phyloP scores from a whole-genome alignment of 2,113 vertebrate species.

The Oceanites oceanicus region DNA sequence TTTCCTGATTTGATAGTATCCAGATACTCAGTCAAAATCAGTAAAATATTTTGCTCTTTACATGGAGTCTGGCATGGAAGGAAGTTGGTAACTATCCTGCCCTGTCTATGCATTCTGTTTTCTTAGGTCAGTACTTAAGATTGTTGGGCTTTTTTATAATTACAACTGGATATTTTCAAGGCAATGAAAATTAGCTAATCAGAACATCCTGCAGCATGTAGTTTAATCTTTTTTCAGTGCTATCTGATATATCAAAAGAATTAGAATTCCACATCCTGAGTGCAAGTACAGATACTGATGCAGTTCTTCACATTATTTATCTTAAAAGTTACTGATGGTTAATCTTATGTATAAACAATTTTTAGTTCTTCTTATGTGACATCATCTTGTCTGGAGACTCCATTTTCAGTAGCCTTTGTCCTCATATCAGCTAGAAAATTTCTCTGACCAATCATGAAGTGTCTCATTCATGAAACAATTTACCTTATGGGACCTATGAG shows the following conservation, averaged over 20 bases:
- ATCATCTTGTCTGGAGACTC: neutral
- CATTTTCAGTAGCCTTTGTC: neutral
- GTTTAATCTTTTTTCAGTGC: neutral
- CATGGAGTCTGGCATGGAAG: neutral
- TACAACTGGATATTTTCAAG: neutral
- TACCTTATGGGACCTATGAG: neutral
- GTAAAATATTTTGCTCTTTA: neutral
- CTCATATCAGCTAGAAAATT: neutral
- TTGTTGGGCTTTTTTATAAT: neutral
- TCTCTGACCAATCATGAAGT: neutral
- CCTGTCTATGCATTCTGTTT: neutral
- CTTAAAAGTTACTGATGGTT: neutral
- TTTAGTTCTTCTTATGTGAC: neutral
- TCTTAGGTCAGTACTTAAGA: neutral
- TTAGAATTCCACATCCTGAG: neutral
- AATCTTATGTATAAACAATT: neutral
- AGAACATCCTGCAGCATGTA: neutral
- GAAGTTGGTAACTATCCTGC: neutral
- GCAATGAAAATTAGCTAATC: neutral
- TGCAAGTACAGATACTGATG: neutral
- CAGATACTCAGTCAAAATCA: neutral
- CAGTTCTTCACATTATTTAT: neutral
- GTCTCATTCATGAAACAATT: neutral
- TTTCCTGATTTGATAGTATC: neutral
- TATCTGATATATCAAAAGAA: neutral